A percentile compares a stretch with the other conserved stretches of the same genome.
phyloP scores from a whole-genome alignment of 2,888 invertebrate genomes.

The Harpalus rufipes region DNA sequence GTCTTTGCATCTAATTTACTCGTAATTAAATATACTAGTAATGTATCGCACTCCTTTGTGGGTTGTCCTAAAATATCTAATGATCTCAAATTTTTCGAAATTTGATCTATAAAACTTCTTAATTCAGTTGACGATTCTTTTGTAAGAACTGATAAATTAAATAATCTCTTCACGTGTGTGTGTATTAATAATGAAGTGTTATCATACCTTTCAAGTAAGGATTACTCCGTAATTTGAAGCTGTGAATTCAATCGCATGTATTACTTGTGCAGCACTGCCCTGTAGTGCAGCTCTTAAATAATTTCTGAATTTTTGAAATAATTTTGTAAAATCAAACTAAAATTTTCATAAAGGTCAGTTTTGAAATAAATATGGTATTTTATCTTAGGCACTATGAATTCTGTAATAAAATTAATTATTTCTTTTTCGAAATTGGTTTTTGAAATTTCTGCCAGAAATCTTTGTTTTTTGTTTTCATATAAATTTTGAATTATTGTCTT shows the following conservation, averaged over 20 bases:
- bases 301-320: no score
- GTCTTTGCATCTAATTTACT: conserved; percentile 65
- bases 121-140: conserved; percentile 67
- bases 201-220: conserved; percentile 67
- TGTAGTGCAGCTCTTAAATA: conserved; percentile 59
- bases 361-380: no score
- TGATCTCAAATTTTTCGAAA: conserved; percentile 68
- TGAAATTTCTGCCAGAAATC: no score
- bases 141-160: conserved; percentile 62
- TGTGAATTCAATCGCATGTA: conserved; percentile 67
- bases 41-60: conserved; percentile 67
- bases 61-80: conserved; percentile 67
- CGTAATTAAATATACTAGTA: conserved; percentile 66
- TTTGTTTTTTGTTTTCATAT: no score
- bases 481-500: no score
- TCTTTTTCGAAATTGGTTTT: no score
- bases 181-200: conserved; percentile 68
- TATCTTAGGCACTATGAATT: no score
- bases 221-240: conserved; percentile 65
- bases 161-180: conserved; percentile 68
- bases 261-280: conserved; percentile 67
- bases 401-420: no score
- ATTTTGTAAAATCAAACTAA: no score
- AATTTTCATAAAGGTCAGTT: no score
- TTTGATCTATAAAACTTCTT: conserved; percentile 67